A percentile compares a stretch with the other conserved stretches of the same genome.
phyloP scores from a whole-genome alignment of 2,797 vertebrate genomes.

The Pangasius macronema region DNA sequence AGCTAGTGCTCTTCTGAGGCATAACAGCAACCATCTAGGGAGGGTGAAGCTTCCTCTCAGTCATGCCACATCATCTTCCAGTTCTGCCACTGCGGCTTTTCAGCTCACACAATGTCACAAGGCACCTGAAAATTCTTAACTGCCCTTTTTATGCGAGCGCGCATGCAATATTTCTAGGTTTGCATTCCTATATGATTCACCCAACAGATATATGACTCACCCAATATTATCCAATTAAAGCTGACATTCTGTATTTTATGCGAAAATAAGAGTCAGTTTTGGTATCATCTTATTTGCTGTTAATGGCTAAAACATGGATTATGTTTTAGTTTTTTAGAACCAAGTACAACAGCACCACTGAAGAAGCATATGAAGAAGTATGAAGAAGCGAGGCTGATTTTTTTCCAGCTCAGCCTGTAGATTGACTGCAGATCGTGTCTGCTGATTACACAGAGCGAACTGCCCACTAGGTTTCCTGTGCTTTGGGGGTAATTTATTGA shows the following conservation, averaged over 20 bases:
- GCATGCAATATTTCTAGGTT: not conserved
- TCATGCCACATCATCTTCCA: not conserved
- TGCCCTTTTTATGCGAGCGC: not conserved
- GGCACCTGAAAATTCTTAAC: not conserved
- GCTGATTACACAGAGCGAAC: not conserved
- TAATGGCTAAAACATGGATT: not conserved
- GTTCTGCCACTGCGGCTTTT: not conserved
- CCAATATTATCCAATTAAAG: not conserved
- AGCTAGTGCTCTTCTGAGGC: not conserved
- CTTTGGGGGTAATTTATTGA: not conserved
- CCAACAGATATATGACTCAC: not conserved
- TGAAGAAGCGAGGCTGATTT: not conserved
- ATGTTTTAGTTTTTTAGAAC: not conserved
- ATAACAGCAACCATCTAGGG: not conserved
- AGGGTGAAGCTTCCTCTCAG: not conserved
- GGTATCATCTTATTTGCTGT: not conserved
- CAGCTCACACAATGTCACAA: not conserved
- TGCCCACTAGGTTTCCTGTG: not conserved
- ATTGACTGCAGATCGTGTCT: not conserved
- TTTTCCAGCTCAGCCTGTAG: not conserved
- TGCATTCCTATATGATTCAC: not conserved
- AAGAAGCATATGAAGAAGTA: not conserved
- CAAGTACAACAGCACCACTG: not conserved
- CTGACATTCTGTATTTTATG: not conserved
- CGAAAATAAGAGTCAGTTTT: not conserved